Evolutionary conservation across 2,113 vertebrate species (phyloP), one percentile per base, ranked within the genome.

Genomic region (Siphamia tubifer): DNA sequence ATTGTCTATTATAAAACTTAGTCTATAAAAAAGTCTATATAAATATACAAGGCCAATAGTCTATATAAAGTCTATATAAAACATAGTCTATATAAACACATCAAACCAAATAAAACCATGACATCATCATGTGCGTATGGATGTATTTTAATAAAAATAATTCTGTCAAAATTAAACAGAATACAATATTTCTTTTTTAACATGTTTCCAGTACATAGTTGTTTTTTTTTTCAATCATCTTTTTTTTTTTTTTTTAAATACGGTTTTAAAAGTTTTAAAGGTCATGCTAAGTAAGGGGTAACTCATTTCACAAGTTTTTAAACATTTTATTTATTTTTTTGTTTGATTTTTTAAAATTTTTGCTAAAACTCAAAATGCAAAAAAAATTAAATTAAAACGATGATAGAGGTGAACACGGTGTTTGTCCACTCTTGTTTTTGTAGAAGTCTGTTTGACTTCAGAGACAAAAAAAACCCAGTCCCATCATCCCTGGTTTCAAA

Each of bases 81-180:
- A n/a, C n/a, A n/a, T n/a, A n/a, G n/a, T n/a, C n/a, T n/a, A n/a
- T n/a, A n/a, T n/a, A n/a, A 7, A 30, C 24, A 28, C 17, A 23
- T 15, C 10, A n/a, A n/a, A n/a, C 10, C 19, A 72, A 81, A 69
- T 20, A 53, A 80, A 19, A 34, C 72, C 45, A 72, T 39, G 21
- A 66, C 53, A 76, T 36, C 48, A 39, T 61, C 5, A 62, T 90
- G 89, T 92, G 92, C 93, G 94, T 94, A 96, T 94, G 93, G 93
- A 95, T 94, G 95, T 95, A 96, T 97, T 98, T 98, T 97, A 98
- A 97, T 98, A 98, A 98, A 98, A 98, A 98, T 98, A 97, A 96
- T 95, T 97, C 94, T 97, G 95, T 96, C 95, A 95, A 95, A 97
- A 96, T 96, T 96, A 95, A 97, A 96, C 94, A 95, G 94, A 96